phyloP scores from a whole-genome alignment of 2,888 invertebrate species.

The Drosophila cracens region DNA sequence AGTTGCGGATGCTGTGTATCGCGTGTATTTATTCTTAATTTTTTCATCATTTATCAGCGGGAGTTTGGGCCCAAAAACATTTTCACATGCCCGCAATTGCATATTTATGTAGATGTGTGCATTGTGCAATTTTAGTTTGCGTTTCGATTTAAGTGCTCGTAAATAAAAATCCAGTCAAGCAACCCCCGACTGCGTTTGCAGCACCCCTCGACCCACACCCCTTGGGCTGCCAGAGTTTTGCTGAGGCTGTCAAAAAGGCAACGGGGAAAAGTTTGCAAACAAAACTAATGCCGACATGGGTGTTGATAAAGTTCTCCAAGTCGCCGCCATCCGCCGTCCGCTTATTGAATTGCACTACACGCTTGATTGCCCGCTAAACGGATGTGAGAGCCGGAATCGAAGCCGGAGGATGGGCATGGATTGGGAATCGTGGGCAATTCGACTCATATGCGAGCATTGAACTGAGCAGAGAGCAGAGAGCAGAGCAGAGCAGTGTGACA shows the following conservation, averaged over 20 bases:
- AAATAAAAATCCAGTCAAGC: conserved; percentile 70
- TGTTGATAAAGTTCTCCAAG: conserved; percentile 78
- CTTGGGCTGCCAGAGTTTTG: conserved; percentile 8
- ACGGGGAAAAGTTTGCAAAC: conserved; percentile 84
- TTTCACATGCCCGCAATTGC: conserved; percentile 78
- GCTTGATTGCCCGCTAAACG: conserved; percentile 80
- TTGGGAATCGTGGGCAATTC: conserved; percentile 32
- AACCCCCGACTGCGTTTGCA: conserved; percentile 41
- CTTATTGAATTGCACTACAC: conserved; percentile 80
- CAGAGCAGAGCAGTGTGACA: conserved; percentile 45
- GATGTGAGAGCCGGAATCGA: conserved; percentile 48
- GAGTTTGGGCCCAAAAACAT: conserved; percentile 26
- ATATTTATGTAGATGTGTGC: conserved; percentile 79
- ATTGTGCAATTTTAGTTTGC: conserved; percentile 77
- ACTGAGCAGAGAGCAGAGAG: not conserved
- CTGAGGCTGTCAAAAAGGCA: conserved; percentile 73
- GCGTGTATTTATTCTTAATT: conserved; percentile 71
- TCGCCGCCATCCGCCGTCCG: conserved; percentile 28
- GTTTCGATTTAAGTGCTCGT: conserved; percentile 79
- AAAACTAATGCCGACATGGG: conserved; percentile 83
- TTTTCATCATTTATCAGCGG: conserved; percentile 76
- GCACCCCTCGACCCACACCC: conserved; percentile 30
- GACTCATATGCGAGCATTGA: conserved; percentile 42
- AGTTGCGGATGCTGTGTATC: conserved; percentile 26
- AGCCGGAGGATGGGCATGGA: conserved; percentile 1